Percentiles rank a stretch among this genome's conserved stretches.
Evolutionary conservation across 2,888 invertebrate species (phyloP).

Genomic region (Acronicta leporina): DNA sequence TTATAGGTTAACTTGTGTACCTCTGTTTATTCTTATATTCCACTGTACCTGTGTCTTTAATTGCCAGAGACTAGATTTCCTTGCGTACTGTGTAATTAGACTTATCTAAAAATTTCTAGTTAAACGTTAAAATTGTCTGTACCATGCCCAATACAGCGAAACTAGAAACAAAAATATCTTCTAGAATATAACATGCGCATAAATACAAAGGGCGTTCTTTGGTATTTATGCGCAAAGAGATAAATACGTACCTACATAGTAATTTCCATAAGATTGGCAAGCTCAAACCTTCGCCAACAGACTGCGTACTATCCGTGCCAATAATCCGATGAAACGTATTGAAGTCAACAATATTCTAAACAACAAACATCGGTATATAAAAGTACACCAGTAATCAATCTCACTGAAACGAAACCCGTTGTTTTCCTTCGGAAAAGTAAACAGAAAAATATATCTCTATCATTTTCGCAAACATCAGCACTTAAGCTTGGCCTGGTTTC

Average conservation of each 20-base stretch:
- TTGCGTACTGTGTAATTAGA: no score
- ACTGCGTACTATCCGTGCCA: constrained; percentile 34
- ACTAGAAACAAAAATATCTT: constrained; percentile 18
- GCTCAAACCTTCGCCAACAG: constrained; percentile 37
- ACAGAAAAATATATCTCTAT: constrained; percentile 3
- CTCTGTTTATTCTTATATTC: constrained; percentile 14
- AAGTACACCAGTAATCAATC: constrained; percentile 2
- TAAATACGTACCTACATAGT: constrained; percentile 13
- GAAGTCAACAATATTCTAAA: constrained; percentile 8
- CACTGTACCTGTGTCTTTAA: constrained; percentile 5
- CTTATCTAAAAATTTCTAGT: no score
- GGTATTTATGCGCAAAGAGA: neutral
- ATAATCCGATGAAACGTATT: constrained; percentile 18
- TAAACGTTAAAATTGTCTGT: constrained; percentile 9
- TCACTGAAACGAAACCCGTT: constrained; percentile 2
- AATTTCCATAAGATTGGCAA: constrained; percentile 26
- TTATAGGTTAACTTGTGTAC: constrained; percentile 20
- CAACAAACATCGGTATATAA: constrained; percentile 7
- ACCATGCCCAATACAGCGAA: constrained; percentile 10
- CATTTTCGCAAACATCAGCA: neutral
- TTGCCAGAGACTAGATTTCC: neutral
- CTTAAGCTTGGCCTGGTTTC: neutral
- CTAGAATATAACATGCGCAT: constrained; percentile 11
- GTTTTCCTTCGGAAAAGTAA: constrained; percentile 3
- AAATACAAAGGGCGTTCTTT: constrained; percentile 2